Evolutionary conservation across 2,888 invertebrate genomes (phyloP), one percentile per base, ranked within the genome.

Genomic region (Hesperia comma): DNA sequence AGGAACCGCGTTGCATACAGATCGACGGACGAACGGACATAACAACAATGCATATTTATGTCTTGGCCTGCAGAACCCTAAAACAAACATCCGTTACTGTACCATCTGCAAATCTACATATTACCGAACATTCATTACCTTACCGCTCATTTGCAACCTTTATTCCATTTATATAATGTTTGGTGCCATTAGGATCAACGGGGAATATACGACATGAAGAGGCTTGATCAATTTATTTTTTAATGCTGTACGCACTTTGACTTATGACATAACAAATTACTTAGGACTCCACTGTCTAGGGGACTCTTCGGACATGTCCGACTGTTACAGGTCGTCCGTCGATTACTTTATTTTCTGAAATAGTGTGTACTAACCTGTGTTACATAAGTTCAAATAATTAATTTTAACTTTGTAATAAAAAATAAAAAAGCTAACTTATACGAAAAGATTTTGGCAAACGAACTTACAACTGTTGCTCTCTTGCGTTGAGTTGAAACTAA

Each of bases 191-290:
- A 66, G 32, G 60, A 60, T 60, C 66, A 43, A 54, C 66, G 43
- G 66, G 60, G 60, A 54, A 66, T 66, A 64, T 57, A 66, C 54
- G 57, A 58, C 60, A 60, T 60, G 54, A 54, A 43, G 58, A 53
- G 33, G n/a, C 64, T 53, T 53, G 60, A 66, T 66, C 66, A 66
- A 66, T 66, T 64, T 64, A 64, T 53, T 64, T 64, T 63, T 64
- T 64, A 61, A 64, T 58, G 57, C 53, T 7, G 51, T 64, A 58
- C 64, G 64, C 53, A 64, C 37, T 58, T 58, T 64, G 64, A 64
- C 64, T 64, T 64, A 64, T 64, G 64, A 64, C 58, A 19, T 64
- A 64, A 58, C 64, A 64, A 64, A 64, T 64, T 41, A 41, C 40
- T 57, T 12, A 33, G 55, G 40, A 53, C 40, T 57, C 17, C 17